A percentile compares a stretch with the other conserved stretches of the same genome.
Evolutionary conservation across 2,113 vertebrate species (phyloP).

Genomic region (Rhea americana): DNA sequence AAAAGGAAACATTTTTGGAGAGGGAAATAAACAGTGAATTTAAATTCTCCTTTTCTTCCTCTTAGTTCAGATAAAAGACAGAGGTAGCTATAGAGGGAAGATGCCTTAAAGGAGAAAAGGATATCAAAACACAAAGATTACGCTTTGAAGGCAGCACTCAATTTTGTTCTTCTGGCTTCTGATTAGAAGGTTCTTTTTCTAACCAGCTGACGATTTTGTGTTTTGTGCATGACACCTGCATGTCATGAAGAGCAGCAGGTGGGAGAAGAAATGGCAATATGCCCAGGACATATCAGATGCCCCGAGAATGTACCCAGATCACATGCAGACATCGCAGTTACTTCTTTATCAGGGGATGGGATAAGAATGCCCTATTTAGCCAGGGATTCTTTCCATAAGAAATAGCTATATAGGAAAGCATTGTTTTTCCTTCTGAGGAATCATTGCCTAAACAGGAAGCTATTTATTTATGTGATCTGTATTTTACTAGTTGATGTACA

Average conservation of each 20-base stretch:
- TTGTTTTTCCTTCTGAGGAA: neutral
- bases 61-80: neutral
- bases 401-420: neutral
- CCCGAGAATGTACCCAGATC: neutral
- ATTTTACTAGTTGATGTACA: conserved; percentile 12
- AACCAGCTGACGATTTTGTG: neutral
- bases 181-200: neutral
- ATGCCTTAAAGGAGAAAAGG: neutral
- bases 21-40: neutral
- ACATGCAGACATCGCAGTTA: neutral
- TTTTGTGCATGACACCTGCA: neutral
- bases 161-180: neutral
- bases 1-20: neutral
- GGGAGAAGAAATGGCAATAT: neutral
- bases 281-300: neutral
- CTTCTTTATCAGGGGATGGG: neutral
- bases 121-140: neutral
- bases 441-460: neutral
- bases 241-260: neutral
- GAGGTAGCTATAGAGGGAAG: neutral
- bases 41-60: neutral
- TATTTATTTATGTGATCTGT: neutral
- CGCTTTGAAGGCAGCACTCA: neutral
- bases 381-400: neutral
- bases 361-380: neutral